A percentile compares a stretch with the other conserved stretches of the same genome.
Evolutionary conservation across 2,113 vertebrate species (phyloP).

Genomic region (Caracal caracal): DNA sequence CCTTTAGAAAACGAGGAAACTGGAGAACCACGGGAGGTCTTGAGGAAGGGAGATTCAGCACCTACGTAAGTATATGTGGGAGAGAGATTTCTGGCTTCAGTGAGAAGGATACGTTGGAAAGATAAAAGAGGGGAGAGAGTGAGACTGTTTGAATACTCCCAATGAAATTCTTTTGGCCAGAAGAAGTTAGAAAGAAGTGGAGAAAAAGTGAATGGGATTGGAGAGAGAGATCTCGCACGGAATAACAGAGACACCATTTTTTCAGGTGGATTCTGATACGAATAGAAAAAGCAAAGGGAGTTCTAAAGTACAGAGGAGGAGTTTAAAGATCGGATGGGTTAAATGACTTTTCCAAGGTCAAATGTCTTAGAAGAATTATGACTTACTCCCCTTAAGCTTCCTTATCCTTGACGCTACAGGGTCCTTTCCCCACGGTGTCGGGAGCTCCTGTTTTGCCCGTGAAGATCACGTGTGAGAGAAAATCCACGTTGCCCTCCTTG

Average conservation of each 20-base stretch:
- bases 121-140: not conserved
- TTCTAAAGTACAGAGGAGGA: not conserved
- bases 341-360: not conserved
- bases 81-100: not conserved
- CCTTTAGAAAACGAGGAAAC: not conserved
- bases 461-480: not conserved
- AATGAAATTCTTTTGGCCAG: not conserved
- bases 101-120: not conserved
- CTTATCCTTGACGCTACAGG: rapidly evolving
- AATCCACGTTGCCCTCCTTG: not conserved
- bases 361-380: not conserved
- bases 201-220: not conserved
- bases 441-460: not conserved
- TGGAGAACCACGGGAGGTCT: not conserved
- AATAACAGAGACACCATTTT: not conserved
- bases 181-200: not conserved
- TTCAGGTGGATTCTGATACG: not conserved
- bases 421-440: not conserved
- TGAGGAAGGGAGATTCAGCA: not conserved
- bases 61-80: not conserved
- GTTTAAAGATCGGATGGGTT: not conserved
- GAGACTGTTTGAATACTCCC: not conserved
- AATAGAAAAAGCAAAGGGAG: not conserved
- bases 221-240: not conserved
- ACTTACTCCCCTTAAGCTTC: not conserved